Evolutionary conservation across 2,797 vertebrate genomes (phyloP), one percentile per base, ranked within the genome.

Genomic region (Chromobotia macracanthus): DNA sequence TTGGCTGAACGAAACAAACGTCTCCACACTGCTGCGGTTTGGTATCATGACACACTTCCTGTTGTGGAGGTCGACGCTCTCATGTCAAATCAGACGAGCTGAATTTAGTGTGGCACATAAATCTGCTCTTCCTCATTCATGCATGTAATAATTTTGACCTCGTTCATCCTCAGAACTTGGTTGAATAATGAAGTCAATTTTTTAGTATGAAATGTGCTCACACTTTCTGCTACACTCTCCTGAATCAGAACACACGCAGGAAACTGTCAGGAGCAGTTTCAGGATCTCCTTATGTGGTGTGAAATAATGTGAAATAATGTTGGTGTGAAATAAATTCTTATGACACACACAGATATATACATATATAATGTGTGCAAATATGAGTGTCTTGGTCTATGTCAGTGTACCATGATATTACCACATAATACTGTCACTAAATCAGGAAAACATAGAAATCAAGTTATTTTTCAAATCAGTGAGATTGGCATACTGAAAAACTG

Each of bases 91-190:
- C 60, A 31, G 25, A n/a, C 28, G 15, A 16, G 15, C 25, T 13
- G 15, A 31, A 3, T 31, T 75, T 38, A 21, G 16, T 64, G 58
- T 51, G n/a, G 23, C 21, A 61, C 35, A 46, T 12, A 63, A 19
- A 41, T 50, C 23, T 51, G 12, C 4, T 48, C 65, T 41, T 2
- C 35, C 16, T 35, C 4, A 1, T 71, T 56, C 61, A 66, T 79
- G 31, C 68, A 79, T 65, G 3, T 38, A 73, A 60, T 38, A 18
- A 80, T 80, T 51, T 2, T 48, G 15, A n/a, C 21, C 18, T 56
- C 21, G 55, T 1, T 56, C 50, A 65, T 55, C 3, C 3, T 5
- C 35, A 25, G 35, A 75, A 41, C 19, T n/a, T 58, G 12, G 11
- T 25, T 46, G 6, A 6, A 70, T 19, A 51, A 53, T 51, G 16